phyloP scores from a whole-genome alignment of 1,140 invertebrate species.

The Drosophila trapezifrons region DNA sequence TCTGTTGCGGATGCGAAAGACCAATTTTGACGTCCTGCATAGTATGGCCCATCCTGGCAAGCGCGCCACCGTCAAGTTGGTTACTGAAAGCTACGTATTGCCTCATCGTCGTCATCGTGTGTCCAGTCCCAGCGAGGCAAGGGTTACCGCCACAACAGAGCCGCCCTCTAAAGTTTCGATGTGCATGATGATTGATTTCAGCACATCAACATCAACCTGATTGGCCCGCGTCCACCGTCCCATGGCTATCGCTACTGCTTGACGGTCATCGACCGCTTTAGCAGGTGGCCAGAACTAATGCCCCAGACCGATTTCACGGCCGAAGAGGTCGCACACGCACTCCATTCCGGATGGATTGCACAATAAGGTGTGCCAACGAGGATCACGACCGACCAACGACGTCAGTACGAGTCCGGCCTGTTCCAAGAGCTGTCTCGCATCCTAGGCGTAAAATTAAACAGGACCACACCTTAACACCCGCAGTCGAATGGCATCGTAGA shows the following conservation, averaged over 20 bases:
- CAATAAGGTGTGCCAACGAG: background rate
- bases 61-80: background rate
- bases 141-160: too few relatives aligned
- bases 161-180: background rate
- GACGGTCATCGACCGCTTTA: background rate
- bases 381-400: background rate
- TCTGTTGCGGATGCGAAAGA: background rate
- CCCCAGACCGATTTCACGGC: too few relatives aligned
- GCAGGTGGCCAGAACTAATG: too few relatives aligned
- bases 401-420: background rate
- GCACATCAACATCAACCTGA: background rate
- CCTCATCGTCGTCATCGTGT: background rate
- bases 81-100: background rate
- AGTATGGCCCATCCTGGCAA: background rate
- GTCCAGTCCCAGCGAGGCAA: too few relatives aligned
- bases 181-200: background rate
- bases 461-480: background rate
- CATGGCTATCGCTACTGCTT: conserved; percentile 1
- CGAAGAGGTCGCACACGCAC: too few relatives aligned
- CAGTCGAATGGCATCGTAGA: background rate
- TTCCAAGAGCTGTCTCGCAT: conserved; percentile 1
- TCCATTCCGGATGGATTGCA: background rate
- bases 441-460: background rate
- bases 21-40: too few relatives aligned
- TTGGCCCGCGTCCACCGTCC: background rate